phyloP scores from a whole-genome alignment of 2,113 vertebrate species.

The Nannospalax galili region DNA sequence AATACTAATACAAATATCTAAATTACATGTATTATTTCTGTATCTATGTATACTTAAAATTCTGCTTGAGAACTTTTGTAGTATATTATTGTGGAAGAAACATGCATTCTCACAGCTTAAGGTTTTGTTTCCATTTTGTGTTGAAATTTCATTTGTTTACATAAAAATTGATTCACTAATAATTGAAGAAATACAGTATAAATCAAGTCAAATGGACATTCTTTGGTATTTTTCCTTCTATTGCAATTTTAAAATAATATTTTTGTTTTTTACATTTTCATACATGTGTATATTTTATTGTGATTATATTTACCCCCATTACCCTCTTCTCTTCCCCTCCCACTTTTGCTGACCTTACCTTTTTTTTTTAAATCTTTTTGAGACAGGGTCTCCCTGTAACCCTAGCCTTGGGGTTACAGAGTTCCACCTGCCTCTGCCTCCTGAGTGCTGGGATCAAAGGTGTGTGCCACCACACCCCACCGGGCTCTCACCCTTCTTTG shows the following conservation, averaged over 20 bases:
- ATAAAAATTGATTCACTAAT: constrained; percentile 23
- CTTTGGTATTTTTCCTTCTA: background rate
- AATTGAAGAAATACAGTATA: constrained; percentile 27
- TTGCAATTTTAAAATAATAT: background rate
- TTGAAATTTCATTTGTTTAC: background rate
- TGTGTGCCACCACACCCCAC: too few species aligned
- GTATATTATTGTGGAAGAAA: background rate
- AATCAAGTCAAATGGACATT: constrained; percentile 33
- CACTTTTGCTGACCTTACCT: too few species aligned
- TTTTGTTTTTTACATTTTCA: background rate
- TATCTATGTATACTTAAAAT: constrained; percentile 8
- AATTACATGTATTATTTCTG: background rate
- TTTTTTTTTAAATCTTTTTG: background rate
- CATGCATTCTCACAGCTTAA: constrained; percentile 2
- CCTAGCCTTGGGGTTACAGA: too few species aligned
- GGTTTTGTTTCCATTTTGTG: background rate
- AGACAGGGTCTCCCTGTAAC: too few species aligned
- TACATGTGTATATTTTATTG: background rate
- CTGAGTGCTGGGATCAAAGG: too few species aligned
- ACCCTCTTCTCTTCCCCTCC: too few species aligned
- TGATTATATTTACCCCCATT: background rate
- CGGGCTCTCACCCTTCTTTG: too few species aligned
- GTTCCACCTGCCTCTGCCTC: too few species aligned
- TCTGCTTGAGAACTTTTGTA: background rate
- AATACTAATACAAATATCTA: background rate